These are phyloP conservation scores for Chrysogorgia sp. DNA, from an alignment of 92 coral and sea anemone genomes.

Conservation along the genomic window DNA sequence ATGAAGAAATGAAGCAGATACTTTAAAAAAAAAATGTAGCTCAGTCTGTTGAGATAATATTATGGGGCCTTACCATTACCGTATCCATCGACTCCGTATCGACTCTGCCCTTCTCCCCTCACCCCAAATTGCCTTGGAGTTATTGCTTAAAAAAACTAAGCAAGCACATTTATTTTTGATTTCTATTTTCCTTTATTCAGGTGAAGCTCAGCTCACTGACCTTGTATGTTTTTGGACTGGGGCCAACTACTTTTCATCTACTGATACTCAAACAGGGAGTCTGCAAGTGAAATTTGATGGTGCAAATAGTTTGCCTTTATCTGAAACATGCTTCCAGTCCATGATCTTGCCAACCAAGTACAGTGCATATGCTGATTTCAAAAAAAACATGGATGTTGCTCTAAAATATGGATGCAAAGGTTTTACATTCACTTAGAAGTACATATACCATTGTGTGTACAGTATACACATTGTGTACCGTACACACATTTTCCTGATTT, in stretches of 20 bases:
- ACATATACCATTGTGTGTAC: background rate
- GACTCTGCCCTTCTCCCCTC: too few species aligned
- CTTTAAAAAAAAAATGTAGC: too few species aligned
- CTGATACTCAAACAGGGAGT: too few species aligned
- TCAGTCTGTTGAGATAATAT: background rate
- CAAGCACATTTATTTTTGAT: background rate
- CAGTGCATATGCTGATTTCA: constrained; percentile 40
- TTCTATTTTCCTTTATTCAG: too few species aligned
- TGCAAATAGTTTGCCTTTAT: constrained; percentile 46
- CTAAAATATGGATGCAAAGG: constrained; percentile 61
- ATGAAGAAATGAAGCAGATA: background rate
- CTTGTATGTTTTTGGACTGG: constrained; percentile 39
- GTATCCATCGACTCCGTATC: too few species aligned
- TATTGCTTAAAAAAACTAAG: background rate
- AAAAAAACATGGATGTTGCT: constrained; percentile 64
- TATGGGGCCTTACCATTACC: too few species aligned
- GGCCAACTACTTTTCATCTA: background rate
- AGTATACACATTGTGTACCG: background rate
- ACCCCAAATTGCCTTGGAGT: background rate
- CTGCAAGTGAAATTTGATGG: constrained; percentile 11
- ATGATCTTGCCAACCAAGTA: constrained; percentile 57
- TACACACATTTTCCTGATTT: too few species aligned
- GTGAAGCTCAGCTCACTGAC: background rate
- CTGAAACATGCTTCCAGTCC: constrained; percentile 64
- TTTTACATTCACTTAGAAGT: constrained; percentile 38